These are phyloP conservation scores for Pachyrhynchus sulphureomaculatus DNA, from an alignment of 1,140 invertebrate species.

Conservation along the genomic window DNA sequence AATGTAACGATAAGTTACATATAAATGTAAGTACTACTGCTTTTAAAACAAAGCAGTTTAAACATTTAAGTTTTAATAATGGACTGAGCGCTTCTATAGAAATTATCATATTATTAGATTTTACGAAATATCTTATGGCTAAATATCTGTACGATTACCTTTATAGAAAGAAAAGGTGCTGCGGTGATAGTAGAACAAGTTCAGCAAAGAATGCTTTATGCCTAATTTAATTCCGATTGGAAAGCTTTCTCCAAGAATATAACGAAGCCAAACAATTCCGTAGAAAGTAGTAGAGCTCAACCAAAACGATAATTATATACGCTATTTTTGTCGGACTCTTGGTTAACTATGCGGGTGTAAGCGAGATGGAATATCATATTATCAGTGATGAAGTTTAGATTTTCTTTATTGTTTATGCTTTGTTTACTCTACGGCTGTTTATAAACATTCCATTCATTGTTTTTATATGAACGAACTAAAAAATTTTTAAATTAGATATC, in stretches of 20 bases:
- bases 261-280: slow-evolving; percentile 5
- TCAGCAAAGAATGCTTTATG: slow-evolving; percentile 18
- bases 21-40: background rate
- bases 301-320: slow-evolving; percentile 1
- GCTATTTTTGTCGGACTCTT: too few relatives aligned
- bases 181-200: slow-evolving; percentile 12
- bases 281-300: slow-evolving; percentile 18
- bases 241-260: slow-evolving; percentile 22
- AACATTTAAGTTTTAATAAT: background rate
- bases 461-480: too few relatives aligned
- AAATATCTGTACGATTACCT: background rate
- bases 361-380: too few relatives aligned
- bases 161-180: slow-evolving; percentile 14
- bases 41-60: slow-evolving; percentile 25
- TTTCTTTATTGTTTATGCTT: too few relatives aligned
- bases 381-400: too few relatives aligned
- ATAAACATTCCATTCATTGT: too few relatives aligned
- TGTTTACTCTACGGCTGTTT: too few relatives aligned
- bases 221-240: slow-evolving; percentile 24
- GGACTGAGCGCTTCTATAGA: background rate
- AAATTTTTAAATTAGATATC: too few relatives aligned
- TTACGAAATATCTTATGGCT: background rate
- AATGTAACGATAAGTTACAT: background rate
- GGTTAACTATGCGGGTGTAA: too few relatives aligned
- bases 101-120: background rate